Conservation (phyloP, 2,888 invertebrate genomes). For the Ochlodes sylvanus region DNA sequence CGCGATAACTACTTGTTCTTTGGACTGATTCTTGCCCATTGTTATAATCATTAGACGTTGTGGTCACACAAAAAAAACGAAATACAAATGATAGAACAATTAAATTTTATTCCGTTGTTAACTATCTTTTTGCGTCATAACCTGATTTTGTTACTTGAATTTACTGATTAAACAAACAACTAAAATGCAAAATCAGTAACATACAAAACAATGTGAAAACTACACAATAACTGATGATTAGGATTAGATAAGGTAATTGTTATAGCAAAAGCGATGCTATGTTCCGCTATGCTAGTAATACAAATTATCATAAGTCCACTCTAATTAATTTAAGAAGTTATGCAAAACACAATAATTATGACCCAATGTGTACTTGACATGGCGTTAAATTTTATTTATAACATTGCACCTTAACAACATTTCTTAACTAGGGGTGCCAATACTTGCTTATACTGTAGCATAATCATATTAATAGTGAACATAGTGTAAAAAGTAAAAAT, state of each 20-base stretch:
- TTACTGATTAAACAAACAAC: not conserved
- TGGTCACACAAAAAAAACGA: not conserved
- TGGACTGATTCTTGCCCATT: not conserved
- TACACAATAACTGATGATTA: not conserved
- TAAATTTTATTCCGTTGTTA: not conserved
- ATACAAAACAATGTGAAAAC: not conserved
- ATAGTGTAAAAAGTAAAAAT: too few relatives aligned
- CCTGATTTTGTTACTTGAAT: slow-evolving; percentile 1
- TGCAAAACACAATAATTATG: too few relatives aligned
- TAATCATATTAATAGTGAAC: too few relatives aligned
- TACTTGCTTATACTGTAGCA: too few relatives aligned
- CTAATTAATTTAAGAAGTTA: not conserved
- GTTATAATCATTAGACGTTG: not conserved
- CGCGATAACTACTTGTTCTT: not conserved
- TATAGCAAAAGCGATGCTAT: not conserved
- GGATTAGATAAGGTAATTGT: not conserved
- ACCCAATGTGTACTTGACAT: not conserved
- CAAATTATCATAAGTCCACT: not conserved
- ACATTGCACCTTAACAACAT: too few relatives aligned
- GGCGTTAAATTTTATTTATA: too few relatives aligned
- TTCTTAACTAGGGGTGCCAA: too few relatives aligned
- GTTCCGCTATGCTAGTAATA: not conserved
- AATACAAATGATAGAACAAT: not conserved
- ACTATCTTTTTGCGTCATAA: not conserved
- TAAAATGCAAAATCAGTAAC: not conserved